Conservation (phyloP, 2,888 invertebrate genomes). For the Adela reaumurella region DNA sequence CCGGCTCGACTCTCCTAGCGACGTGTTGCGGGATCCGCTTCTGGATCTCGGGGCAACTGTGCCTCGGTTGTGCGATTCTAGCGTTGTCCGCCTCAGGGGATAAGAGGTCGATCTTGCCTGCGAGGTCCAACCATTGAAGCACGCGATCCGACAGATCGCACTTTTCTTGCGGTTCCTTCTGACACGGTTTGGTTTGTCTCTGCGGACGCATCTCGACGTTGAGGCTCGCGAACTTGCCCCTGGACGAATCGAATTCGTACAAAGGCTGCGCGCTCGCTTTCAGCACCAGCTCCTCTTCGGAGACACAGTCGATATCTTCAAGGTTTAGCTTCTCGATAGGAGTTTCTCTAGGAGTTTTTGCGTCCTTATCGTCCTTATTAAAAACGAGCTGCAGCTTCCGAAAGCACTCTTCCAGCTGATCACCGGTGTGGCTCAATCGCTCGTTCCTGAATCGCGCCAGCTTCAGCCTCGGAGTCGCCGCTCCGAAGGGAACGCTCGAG, state of each 20-base stretch:
- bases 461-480: slow-evolving; percentile 9
- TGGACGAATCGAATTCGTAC: slow-evolving; percentile 22
- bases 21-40: slow-evolving; percentile 9
- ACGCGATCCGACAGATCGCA: slow-evolving; percentile 65
- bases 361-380: too few species aligned
- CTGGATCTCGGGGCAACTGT: slow-evolving; percentile 44
- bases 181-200: slow-evolving; percentile 33
- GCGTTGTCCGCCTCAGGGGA: slow-evolving; percentile 29
- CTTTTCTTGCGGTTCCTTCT: slow-evolving; percentile 25
- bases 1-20: neutral
- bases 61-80: slow-evolving; percentile 36
- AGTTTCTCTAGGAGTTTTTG: too few species aligned
- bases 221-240: slow-evolving; percentile 18
- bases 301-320: slow-evolving; percentile 26
- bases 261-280: slow-evolving; percentile 28
- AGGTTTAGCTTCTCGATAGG: slow-evolving; percentile 32
- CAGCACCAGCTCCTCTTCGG: slow-evolving; percentile 28
- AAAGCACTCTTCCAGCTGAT: slow-evolving; percentile 23
- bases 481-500: slow-evolving; percentile 28
- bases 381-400: slow-evolving; percentile 33
- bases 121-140: slow-evolving; percentile 75
- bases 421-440: slow-evolving; percentile 24
- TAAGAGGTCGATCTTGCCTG: slow-evolving; percentile 54
- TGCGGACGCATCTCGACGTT: slow-evolving; percentile 30
- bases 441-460: slow-evolving; percentile 16